These are phyloP conservation scores for Apis mellifera DNA, from an alignment of 1,140 invertebrate species.

Conservation along the genomic window DNA sequence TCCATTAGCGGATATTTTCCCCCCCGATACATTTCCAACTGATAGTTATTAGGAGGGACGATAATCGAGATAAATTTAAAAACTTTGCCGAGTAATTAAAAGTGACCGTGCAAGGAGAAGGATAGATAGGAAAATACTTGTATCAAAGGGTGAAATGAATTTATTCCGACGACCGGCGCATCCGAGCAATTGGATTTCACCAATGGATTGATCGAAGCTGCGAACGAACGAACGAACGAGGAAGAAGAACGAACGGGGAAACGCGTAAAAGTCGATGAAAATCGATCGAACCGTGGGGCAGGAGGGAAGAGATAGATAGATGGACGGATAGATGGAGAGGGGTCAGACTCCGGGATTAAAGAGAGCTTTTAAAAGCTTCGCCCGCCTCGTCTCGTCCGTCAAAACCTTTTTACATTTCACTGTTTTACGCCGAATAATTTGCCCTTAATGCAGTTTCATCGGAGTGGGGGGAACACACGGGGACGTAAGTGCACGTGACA, in stretches of 20 bases:
- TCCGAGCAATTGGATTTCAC: constrained; percentile 4
- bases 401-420: constrained; percentile 32
- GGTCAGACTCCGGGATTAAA: constrained; percentile 49
- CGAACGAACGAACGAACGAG: neutral
- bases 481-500: neutral
- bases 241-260: constrained; percentile 15
- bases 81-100: constrained; percentile 30
- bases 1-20: neutral
- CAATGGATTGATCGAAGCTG: constrained; percentile 26
- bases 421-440: constrained; percentile 36
- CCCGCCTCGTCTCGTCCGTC: constrained; percentile 11
- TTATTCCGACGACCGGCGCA: constrained; percentile 8
- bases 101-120: neutral
- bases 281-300: constrained; percentile 40
- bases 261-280: constrained; percentile 45
- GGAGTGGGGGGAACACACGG: neutral
- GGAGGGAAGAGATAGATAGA: no score
- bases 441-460: constrained; percentile 18
- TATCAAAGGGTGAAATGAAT: constrained; percentile 34
- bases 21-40: no score
- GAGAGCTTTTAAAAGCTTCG: constrained; percentile 51
- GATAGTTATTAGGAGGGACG: no score
- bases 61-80: constrained; percentile 18
- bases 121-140: constrained; percentile 11
- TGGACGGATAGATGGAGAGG: no score